These are phyloP conservation scores for Caenorhabditis tropicalis DNA, from an alignment of 1,140 invertebrate species.

Conservation along the genomic window DNA sequence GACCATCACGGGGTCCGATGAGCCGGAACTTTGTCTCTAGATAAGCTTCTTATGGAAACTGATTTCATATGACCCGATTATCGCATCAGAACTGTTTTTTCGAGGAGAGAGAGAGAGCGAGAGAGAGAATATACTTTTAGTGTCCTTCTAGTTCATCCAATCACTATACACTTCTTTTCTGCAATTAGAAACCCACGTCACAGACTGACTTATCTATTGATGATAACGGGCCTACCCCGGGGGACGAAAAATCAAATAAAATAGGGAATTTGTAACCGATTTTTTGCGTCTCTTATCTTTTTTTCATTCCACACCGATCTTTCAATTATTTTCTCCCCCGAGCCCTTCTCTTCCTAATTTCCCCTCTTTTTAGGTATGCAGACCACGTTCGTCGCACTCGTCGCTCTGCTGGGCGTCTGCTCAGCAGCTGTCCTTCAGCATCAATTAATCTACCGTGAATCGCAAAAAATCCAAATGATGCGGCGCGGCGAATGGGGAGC, in stretches of 20 bases:
- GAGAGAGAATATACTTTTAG: too few species aligned
- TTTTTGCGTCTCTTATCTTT: not conserved
- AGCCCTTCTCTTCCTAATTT: not conserved
- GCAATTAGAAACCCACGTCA: conserved; percentile 4
- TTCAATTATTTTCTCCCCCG: not conserved
- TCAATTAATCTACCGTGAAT: conserved; percentile 15
- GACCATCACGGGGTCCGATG: not conserved
- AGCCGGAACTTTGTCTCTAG: not conserved
- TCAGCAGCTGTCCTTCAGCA: conserved; percentile 40
- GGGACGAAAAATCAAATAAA: conserved; percentile 16
- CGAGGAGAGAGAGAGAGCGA: too few species aligned
- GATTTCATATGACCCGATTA: not conserved
- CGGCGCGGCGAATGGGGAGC: conserved; percentile 38
- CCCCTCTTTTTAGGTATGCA: not conserved
- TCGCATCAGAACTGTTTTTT: not conserved
- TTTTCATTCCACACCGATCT: not conserved
- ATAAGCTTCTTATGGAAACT: conserved; percentile 28
- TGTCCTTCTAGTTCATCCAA: too few species aligned
- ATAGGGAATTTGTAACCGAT: not conserved
- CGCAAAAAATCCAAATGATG: conserved; percentile 33
- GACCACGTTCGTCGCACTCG: conserved; percentile 27
- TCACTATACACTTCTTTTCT: not conserved
- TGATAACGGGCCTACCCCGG: not conserved
- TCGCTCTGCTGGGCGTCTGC: conserved; percentile 45
- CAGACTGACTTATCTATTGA: not conserved